A percentile compares a stretch with the other conserved stretches of the same genome.
These are phyloP conservation scores for Paramacrobiotus metropolitanus DNA, from an alignment of 1,140 invertebrate species.

Conservation along the genomic window DNA sequence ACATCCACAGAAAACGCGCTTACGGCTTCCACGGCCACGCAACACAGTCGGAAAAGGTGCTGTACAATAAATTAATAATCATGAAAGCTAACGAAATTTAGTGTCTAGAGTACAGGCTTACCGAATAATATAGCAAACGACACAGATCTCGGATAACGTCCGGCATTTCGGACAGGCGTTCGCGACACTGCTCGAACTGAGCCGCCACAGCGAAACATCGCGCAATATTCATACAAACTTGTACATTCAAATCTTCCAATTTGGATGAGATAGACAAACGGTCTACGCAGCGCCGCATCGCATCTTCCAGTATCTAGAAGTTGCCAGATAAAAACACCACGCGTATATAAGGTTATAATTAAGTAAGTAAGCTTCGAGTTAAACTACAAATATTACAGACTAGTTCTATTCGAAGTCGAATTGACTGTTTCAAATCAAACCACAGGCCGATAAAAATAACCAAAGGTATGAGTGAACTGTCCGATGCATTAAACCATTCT, in stretches of 20 bases:
- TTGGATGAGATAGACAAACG: slow-evolving; percentile 55
- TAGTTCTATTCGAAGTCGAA: too few relatives aligned
- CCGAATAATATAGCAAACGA: slow-evolving; percentile 65
- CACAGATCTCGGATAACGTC: slow-evolving; percentile 65
- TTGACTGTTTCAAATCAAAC: too few relatives aligned
- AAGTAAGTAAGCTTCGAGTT: too few relatives aligned
- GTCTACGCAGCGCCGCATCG: slow-evolving; percentile 68
- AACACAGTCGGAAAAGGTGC: slow-evolving; percentile 51
- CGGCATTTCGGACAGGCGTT: slow-evolving; percentile 53
- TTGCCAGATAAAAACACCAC: too few relatives aligned
- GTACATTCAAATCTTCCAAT: slow-evolving; percentile 52
- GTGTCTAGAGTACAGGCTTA: slow-evolving; percentile 21
- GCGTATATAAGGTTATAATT: too few relatives aligned
- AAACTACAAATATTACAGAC: too few relatives aligned
- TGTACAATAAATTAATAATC: slow-evolving; percentile 19
- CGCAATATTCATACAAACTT: slow-evolving; percentile 76
- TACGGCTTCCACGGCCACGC: slow-evolving; percentile 57
- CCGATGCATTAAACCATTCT: too few relatives aligned
- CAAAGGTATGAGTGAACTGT: too few relatives aligned
- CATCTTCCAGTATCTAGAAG: slow-evolving; percentile 57
- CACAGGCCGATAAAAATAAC: too few relatives aligned
- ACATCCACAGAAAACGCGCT: slow-evolving; percentile 53
- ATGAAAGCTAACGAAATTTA: slow-evolving; percentile 13
- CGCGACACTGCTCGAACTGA: slow-evolving; percentile 67
- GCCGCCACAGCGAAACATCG: slow-evolving; percentile 79